phyloP scores from a whole-genome alignment of 2,113 vertebrate species.

The Neolamprologus modestus region DNA sequence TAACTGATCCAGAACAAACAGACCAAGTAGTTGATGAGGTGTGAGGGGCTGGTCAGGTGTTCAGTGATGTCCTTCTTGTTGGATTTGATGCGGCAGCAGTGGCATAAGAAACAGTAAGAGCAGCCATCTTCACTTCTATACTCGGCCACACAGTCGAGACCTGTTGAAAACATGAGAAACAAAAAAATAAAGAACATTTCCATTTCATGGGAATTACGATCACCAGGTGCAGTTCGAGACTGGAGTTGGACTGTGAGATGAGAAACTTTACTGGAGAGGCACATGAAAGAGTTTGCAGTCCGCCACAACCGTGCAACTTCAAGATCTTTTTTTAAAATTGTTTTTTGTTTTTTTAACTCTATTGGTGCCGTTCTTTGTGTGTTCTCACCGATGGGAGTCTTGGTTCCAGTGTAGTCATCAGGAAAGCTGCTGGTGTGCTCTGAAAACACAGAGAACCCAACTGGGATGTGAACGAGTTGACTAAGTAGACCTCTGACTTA shows the following conservation, averaged over 20 bases:
- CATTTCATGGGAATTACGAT: not conserved
- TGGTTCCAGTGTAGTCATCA: not conserved
- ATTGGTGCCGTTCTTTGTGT: not conserved
- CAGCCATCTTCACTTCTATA: slow-evolving; percentile 36
- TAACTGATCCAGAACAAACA: not conserved
- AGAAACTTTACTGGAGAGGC: not conserved
- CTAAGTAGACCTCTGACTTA: not conserved
- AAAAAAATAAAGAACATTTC: not conserved
- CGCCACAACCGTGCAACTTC: not conserved
- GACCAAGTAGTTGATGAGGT: slow-evolving; percentile 56
- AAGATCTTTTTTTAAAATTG: not conserved
- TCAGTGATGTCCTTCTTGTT: slow-evolving; percentile 24
- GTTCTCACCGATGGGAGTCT: slow-evolving; percentile 51
- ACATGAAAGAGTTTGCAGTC: not conserved
- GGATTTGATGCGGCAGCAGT: slow-evolving; percentile 52
- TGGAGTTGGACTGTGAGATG: not conserved
- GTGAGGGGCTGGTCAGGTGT: slow-evolving; percentile 44
- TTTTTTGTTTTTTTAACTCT: not conserved
- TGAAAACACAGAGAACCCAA: not conserved
- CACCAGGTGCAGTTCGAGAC: not conserved
- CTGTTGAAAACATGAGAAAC: slow-evolving; percentile 14
- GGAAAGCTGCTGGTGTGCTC: not conserved
- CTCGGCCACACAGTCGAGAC: slow-evolving; percentile 49
- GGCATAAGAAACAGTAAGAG: slow-evolving; percentile 52
- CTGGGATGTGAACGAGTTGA: not conserved